Conservation (phyloP, 2,113 vertebrate genomes). For the Perca fluviatilis region DNA sequence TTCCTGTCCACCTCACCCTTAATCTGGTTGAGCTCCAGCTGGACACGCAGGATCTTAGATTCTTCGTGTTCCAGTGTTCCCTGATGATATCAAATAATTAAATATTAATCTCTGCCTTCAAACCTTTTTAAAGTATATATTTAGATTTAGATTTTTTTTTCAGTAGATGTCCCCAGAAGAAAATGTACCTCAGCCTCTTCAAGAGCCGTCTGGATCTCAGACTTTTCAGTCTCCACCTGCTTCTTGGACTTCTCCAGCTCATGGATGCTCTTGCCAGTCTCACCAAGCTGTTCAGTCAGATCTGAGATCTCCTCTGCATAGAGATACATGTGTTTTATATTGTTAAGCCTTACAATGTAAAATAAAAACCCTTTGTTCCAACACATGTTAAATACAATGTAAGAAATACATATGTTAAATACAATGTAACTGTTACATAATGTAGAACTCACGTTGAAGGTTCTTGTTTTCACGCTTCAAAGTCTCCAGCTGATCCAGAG, state of each 20-base stretch:
- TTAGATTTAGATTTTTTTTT: too few species aligned
- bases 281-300: slow-evolving; percentile 76
- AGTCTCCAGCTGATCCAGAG: slow-evolving; percentile 71
- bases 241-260: slow-evolving; percentile 75
- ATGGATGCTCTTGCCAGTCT: slow-evolving; percentile 76
- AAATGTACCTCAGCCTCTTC: slow-evolving; percentile 72
- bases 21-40: slow-evolving; percentile 84
- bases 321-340: neutral
- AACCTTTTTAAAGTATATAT: neutral
- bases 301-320: slow-evolving; percentile 76
- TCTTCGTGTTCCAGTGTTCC: slow-evolving; percentile 85
- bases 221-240: slow-evolving; percentile 72
- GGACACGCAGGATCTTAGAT: slow-evolving; percentile 83
- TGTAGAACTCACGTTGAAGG: slow-evolving; percentile 62
- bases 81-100: slow-evolving; percentile 44
- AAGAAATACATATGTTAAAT: neutral
- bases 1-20: slow-evolving; percentile 85
- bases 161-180: too few species aligned
- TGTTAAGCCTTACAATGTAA: neutral
- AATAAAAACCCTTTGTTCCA: neutral
- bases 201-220: slow-evolving; percentile 75
- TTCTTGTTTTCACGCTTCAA: slow-evolving; percentile 66
- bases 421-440: neutral
- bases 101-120: neutral
- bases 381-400: neutral